These are phyloP conservation scores for Rhinatrema bivittatum DNA, from an alignment of 2,797 vertebrate genomes.

Conservation along the genomic window DNA sequence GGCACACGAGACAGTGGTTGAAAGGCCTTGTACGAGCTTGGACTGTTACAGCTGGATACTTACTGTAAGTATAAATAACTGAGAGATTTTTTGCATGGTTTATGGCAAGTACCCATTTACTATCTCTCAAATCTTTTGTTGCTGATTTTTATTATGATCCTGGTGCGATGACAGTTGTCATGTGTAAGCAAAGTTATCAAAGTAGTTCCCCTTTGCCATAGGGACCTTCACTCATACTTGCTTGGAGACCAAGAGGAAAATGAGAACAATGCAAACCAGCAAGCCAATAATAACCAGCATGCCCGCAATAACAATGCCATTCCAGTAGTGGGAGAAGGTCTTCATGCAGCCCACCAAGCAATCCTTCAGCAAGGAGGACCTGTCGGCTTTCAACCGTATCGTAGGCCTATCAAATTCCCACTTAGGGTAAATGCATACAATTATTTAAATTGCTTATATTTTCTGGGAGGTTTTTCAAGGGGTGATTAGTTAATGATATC, in stretches of 20 bases:
- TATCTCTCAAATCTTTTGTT: too few species aligned
- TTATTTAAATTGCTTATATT: too few species aligned
- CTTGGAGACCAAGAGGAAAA: slow-evolving; percentile 95
- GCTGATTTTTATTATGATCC: too few species aligned
- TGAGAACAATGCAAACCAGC: slow-evolving; percentile 83
- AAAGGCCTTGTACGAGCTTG: slow-evolving; percentile 90
- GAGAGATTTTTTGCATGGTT: background rate
- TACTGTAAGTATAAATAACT: slow-evolving; percentile 69
- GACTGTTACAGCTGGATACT: slow-evolving; percentile 86
- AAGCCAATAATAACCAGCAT: slow-evolving; percentile 80
- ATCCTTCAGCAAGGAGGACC: slow-evolving; percentile 96
- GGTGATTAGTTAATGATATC: too few species aligned
- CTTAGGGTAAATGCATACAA: slow-evolving; percentile 85
- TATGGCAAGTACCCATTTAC: too few species aligned
- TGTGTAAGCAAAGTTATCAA: too few species aligned
- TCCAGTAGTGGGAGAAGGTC: slow-evolving; percentile 87
- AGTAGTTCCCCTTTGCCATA: slow-evolving; percentile 37
- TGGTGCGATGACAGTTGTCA: too few species aligned
- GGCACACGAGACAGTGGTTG: slow-evolving; percentile 88
- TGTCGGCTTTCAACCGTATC: slow-evolving; percentile 96
- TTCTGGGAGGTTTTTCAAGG: too few species aligned
- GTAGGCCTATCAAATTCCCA: slow-evolving; percentile 85
- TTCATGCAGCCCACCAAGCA: slow-evolving; percentile 96
- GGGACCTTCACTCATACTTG: slow-evolving; percentile 95
- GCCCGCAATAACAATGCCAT: slow-evolving; percentile 87